A percentile compares a stretch with the other conserved stretches of the same genome.
phyloP scores from a whole-genome alignment of 2,113 vertebrate species.

The Seriola aureovittata region DNA sequence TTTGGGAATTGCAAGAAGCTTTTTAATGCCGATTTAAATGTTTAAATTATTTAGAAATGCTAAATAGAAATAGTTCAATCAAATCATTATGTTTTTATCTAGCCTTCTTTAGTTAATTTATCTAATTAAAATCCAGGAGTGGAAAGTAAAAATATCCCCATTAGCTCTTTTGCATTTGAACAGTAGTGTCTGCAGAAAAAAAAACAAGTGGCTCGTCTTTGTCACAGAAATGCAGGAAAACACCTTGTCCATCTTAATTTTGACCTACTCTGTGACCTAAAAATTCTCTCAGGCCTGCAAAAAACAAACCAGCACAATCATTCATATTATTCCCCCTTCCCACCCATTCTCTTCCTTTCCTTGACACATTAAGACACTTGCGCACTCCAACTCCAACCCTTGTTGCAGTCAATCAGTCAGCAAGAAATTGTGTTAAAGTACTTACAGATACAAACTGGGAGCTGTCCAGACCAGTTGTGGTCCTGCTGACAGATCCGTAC shows the following conservation, averaged over 20 bases:
- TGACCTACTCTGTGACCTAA: not conserved
- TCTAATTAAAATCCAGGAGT: not conserved
- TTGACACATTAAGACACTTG: not conserved
- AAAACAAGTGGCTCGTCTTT: too few relatives aligned
- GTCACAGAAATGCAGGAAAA: not conserved
- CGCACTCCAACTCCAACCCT: not conserved
- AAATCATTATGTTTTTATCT: not conserved
- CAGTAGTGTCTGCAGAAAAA: too few relatives aligned
- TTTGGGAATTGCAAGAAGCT: not conserved
- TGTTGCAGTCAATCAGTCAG: not conserved
- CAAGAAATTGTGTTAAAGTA: slow-evolving; percentile 67
- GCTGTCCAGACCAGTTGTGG: slow-evolving; percentile 95
- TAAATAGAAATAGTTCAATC: slow-evolving; percentile 7
- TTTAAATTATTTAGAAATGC: not conserved
- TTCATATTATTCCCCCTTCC: too few relatives aligned
- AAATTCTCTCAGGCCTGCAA: not conserved
- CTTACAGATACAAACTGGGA: slow-evolving; percentile 97
- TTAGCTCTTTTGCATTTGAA: not conserved
- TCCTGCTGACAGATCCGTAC: slow-evolving; percentile 97
- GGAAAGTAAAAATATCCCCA: not conserved
- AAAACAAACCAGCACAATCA: not conserved
- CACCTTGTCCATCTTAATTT: not conserved
- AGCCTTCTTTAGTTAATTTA: not conserved
- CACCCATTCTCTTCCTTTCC: not conserved
- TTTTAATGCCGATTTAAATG: not conserved